Evolutionary conservation across 2,797 vertebrate species (phyloP).

Genomic region (Rhinophrynus dorsalis): DNA sequence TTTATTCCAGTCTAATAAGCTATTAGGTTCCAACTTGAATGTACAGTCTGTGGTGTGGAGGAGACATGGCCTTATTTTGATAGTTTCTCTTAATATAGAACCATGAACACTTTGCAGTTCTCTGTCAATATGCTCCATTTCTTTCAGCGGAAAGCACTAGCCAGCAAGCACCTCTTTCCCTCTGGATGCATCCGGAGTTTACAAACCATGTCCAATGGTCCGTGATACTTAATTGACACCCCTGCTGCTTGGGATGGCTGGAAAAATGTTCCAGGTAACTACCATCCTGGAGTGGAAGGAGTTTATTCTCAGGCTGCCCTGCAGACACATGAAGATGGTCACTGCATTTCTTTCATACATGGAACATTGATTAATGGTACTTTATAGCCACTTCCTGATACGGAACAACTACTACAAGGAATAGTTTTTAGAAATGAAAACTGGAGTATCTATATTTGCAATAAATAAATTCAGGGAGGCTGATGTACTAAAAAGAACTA

Average conservation of each 20-base stretch:
- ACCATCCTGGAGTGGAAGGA: conserved; percentile 68
- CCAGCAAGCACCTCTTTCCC: conserved; percentile 60
- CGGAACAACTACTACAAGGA: conserved; percentile 60
- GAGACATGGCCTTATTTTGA: conserved; percentile 66
- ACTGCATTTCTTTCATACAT: conserved; percentile 69
- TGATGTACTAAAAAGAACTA: too few species aligned
- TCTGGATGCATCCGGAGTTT: conserved; percentile 65
- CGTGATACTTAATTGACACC: conserved; percentile 75
- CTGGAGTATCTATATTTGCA: conserved; percentile 24
- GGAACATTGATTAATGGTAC: conserved; percentile 77
- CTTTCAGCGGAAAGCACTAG: conserved; percentile 69
- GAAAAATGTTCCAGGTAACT: conserved; percentile 82
- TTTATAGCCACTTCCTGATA: conserved; percentile 66
- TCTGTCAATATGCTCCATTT: conserved; percentile 72
- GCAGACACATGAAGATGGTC: conserved; percentile 59
- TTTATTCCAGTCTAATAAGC: conserved; percentile 48
- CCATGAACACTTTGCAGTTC: conserved; percentile 68
- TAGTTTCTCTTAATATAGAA: conserved; percentile 61
- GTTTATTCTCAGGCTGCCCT: conserved; percentile 70
- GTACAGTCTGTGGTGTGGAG: conserved; percentile 57
- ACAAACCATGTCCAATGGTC: conserved; percentile 75
- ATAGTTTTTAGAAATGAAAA: conserved; percentile 21
- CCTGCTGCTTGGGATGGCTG: conserved; percentile 74
- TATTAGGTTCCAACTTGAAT: conserved; percentile 54
- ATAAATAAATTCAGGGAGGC: background rate